Conservation (phyloP, 2,113 vertebrate species). For the Xiphorhynchus elegans region DNA sequence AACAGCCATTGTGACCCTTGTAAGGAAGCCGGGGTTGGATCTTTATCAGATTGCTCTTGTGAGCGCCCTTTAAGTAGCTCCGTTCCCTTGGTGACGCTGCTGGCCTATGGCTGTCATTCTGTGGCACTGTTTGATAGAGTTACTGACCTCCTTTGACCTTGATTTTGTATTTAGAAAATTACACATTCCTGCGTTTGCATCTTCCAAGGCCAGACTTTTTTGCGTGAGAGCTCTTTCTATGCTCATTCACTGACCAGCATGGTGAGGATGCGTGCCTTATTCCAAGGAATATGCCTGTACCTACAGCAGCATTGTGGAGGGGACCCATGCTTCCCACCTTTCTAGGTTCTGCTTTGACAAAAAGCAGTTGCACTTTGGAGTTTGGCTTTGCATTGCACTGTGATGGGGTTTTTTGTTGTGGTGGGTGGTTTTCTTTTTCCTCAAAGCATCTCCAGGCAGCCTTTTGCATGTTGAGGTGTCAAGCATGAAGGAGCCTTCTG, state of each 20-base stretch:
- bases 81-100: background rate
- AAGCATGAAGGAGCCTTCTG: background rate
- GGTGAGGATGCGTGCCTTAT: background rate
- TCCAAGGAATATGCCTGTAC: background rate
- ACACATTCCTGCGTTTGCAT: background rate
- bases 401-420: background rate
- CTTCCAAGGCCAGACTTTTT: background rate
- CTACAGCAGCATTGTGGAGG: background rate
- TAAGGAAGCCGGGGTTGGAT: background rate
- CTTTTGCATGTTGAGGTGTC: background rate
- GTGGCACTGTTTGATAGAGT: slow-evolving; percentile 32
- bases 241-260: background rate
- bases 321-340: background rate
- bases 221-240: background rate
- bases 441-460: background rate
- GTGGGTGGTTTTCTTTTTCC: background rate
- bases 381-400: background rate
- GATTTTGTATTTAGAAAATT: slow-evolving; percentile 57
- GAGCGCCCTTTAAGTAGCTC: background rate
- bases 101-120: slow-evolving; percentile 16
- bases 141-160: slow-evolving; percentile 30
- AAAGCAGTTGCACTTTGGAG: background rate
- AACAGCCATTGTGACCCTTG: background rate
- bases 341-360: background rate
- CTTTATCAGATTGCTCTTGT: slow-evolving; percentile 31